Evolutionary conservation across 2,888 invertebrate genomes (phyloP).

Genomic region (Selenia dentaria): DNA sequence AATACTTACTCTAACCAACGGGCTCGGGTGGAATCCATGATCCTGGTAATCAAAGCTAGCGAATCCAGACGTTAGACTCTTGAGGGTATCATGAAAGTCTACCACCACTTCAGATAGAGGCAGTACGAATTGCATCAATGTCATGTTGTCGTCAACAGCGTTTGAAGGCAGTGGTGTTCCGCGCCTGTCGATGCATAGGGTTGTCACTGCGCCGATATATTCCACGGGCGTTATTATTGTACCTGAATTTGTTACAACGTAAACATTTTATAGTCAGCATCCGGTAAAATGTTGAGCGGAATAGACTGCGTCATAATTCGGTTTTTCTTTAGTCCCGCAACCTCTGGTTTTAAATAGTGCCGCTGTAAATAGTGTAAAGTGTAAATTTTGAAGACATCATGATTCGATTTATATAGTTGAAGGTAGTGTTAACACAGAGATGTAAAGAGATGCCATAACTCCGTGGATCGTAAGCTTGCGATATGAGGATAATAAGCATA

Average conservation of each 20-base stretch:
- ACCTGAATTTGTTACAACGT: slow-evolving; percentile 82
- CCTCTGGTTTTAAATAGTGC: too few species aligned
- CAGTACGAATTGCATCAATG: slow-evolving; percentile 92
- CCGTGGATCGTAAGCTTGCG: too few species aligned
- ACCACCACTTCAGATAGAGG: slow-evolving; percentile 97
- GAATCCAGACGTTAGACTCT: slow-evolving; percentile 96
- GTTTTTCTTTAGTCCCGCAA: too few species aligned
- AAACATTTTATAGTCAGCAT: too few species aligned
- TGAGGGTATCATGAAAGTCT: slow-evolving; percentile 97
- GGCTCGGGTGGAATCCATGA: slow-evolving; percentile 90
- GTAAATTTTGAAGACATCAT: too few species aligned
- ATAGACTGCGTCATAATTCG: too few species aligned
- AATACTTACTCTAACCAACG: slow-evolving; percentile 89
- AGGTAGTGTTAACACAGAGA: too few species aligned
- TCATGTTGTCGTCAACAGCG: slow-evolving; percentile 92
- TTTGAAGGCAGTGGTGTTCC: slow-evolving; percentile 86
- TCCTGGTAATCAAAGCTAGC: slow-evolving; percentile 98
- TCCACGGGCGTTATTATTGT: slow-evolving; percentile 95
- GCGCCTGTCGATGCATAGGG: slow-evolving; percentile 90
- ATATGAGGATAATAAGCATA: too few species aligned
- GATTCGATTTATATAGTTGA: too few species aligned
- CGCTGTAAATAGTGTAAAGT: too few species aligned
- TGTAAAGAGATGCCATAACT: too few species aligned
- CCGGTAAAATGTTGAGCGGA: too few species aligned
- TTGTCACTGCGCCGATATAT: slow-evolving; percentile 88